Evolutionary conservation across 1,140 invertebrate genomes (phyloP).

Genomic region (Chelonus insularis): DNA sequence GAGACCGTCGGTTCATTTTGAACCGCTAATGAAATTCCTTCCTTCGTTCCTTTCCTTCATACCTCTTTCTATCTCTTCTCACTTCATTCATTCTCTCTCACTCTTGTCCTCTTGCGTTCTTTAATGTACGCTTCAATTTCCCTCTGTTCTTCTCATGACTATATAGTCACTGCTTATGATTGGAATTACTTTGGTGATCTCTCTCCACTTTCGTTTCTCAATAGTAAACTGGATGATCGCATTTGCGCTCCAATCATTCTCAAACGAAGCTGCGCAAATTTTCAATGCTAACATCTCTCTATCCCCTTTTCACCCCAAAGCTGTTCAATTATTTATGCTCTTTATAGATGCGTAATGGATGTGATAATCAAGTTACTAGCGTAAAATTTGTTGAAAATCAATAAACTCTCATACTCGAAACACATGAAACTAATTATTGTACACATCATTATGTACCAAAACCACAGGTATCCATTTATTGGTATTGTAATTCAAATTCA

Average conservation of each 20-base stretch:
- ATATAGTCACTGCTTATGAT: conserved; percentile 35
- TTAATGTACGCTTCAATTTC: conserved; percentile 15
- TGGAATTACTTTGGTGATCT: conserved; percentile 38
- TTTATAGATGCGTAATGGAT: neutral
- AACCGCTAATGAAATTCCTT: conserved; percentile 40
- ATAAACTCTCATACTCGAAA: conserved; percentile 16
- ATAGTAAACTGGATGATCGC: neutral
- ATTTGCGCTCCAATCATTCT: conserved; percentile 4
- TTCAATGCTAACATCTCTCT: conserved; percentile 1
- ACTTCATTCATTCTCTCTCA: conserved; percentile 1
- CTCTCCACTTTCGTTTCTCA: conserved; percentile 22
- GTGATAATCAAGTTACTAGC: conserved; percentile 1
- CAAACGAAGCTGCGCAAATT: conserved; percentile 1
- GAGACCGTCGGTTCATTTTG: conserved; percentile 33
- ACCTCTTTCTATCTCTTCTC: conserved; percentile 5
- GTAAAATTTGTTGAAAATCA: conserved; percentile 15
- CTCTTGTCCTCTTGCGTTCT: conserved; percentile 15
- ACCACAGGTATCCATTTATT: neutral
- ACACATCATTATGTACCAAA: conserved; percentile 6
- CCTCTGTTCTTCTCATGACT: conserved; percentile 16
- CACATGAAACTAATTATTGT: conserved; percentile 6
- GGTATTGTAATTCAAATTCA: no score
- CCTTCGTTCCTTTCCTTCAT: conserved; percentile 18
- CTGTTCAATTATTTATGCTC: conserved; percentile 8
- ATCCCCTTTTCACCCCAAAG: neutral